Base-by-base conservation (phyloP, 2,888 invertebrate genomes). In the Drosophila falleni region DNA sequence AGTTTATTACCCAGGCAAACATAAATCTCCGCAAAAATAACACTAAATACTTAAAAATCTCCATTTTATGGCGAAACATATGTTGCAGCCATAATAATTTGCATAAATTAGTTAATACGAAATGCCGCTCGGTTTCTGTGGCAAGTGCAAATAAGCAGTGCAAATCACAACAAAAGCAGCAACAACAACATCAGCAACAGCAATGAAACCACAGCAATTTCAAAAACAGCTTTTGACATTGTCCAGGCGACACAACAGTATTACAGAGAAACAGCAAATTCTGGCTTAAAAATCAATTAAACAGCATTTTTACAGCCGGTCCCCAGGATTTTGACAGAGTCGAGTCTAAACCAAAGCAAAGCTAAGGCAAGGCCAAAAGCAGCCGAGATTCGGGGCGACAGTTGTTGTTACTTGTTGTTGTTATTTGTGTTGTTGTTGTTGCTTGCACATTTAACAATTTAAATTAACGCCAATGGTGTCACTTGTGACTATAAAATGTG, bases 401-500 rank as follows among this genome's bases (percentile, higher is more conserved):
- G 71, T 75, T 77, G 71, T 67, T 70, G 23, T 67, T 71, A 13
- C 10, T 71, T 70, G 49, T 41, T 64, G 13, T 41, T 49, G 33
- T 13, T 70, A 16, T 64, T 73, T 66, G 60, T 76, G 55, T 19
- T 72, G 70, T 58, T 76, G 50, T 53, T 80, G 78, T 56, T 64
- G 69, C 78, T 65, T 71, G 72, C 76, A 87, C 87, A 86, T 88
- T 89, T 78, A 89, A 88, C 87, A 90, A 90, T 90, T 90, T 89
- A 90, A 90, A 90, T 90, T 90, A 91, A 90, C 91, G 90, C 91
- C 90, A 85, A 80, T 89, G 89, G 91, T 89, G 91, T 91, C 90
- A 89, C 89, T 90, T 89, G 89, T 78, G 81, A 77, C 89, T 86
- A 79, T 82, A 81, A 82, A 87, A 87, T 85, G 83, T 89, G 74